Base-by-base conservation (phyloP, 92 coral and sea anemone genomes). In the Epizoanthus ramosus region DNA sequence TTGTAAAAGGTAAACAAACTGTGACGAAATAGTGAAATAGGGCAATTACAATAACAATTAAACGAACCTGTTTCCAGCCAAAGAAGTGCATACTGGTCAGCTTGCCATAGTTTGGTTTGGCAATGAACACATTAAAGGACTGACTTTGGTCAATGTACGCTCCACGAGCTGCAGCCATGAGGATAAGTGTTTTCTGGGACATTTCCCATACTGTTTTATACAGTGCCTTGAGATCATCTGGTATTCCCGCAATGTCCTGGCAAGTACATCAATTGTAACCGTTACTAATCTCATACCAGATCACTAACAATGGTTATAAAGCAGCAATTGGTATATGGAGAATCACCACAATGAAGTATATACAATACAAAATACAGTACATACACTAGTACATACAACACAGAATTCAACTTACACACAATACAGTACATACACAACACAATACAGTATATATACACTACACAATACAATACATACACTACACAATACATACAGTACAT, bases 171-270 rank as follows among this genome's bases (percentile, higher is more conserved):
- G 99, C 99, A 7, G 99, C 99, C 99, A 96, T 96, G 39, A 94
- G 93, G 14, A 96, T 83, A 21, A 94, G 87, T 12, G 92, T 71
- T 66, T 83, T 88, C 90, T 96, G 99, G 23, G 95, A 92, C 83
- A 96, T 96, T 80, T 96, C 99, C 99, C 99, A 96, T 7, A 96
- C 98, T 73, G 98, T 96, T 91, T 96, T 96, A 92, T 96, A 96
- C 77, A 96, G 87, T 0, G 85, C 87, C 74, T 96, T 96, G 2
- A 96, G 89, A 31, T 92, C 97, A 63, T 88, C 94, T 0, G 98
- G 98, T 69, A 96, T 94, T 84, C 88, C 99, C 4, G 88, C 93
- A 68, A 96, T 94, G 80, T 96, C 88, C 99, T 96, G 43, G 2
- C 1, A 47, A 17, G 10, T 4, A 19, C 15, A 35, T 39, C 3